Base-by-base conservation (phyloP, 2,888 invertebrate species). In the Acholoe squamosa region DNA sequence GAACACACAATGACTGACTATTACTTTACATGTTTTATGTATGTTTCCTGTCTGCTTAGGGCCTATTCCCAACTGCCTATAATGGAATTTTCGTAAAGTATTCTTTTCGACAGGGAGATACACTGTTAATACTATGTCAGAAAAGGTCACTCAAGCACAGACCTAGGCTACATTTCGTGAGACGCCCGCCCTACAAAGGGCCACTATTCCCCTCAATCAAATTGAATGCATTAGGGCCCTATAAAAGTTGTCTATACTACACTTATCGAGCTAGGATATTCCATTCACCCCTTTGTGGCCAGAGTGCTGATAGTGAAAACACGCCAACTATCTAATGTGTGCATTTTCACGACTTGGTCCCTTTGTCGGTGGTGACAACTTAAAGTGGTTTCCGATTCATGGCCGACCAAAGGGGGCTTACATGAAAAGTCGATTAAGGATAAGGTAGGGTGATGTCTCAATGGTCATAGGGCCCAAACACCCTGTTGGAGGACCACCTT, bases 351-450 rank as follows among this genome's bases (percentile, higher is more conserved):
- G n/a, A n/a, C 61, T 61, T 61, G 61, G 61, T 61, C 22, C 19
- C 43, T n/a, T 61, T 61, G 61, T 61, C 61, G 19, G 61, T 19
- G 22, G 7, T n/a, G 61, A 61, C 61, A 61, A n/a, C 61, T n/a
- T n/a, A n/a, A 61, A 61, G 61, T 61, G n/a, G 61, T 61, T 61
- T 61, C 3, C 61, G n/a, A 61, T 61, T 61, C 61, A 61, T n/a
- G 61, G 61, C 43, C 43, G 61, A n/a, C 61, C 7, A 19, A 61
- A n/a, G 19, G 61, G 61, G 61, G 19, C 61, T 43, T 61, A 61
- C 61, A 61, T 61, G 61, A n/a, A 61, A 61, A 61, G 61, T 61
- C 61, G 61, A 61, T 61, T 61, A 61, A 7, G 61, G 61, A 61
- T 61, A 61, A 61, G 61, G 61, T 19, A 61, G 61, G 61, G n/a